Percentiles rank a stretch among this genome's conserved stretches.
These are phyloP conservation scores for Drosophila repletoides DNA, from an alignment of 1,140 invertebrate species.

Conservation along the genomic window DNA sequence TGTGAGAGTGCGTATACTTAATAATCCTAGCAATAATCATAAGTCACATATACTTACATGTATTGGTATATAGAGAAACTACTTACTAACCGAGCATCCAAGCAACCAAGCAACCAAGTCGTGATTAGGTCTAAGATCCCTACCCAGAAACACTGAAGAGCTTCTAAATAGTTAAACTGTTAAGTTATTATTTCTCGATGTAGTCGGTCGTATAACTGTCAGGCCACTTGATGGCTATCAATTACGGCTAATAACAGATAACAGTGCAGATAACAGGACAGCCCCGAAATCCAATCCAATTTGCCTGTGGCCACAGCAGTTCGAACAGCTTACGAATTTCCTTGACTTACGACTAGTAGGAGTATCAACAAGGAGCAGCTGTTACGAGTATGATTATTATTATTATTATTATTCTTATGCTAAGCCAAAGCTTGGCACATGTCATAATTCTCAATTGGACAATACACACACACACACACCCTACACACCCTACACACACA, in stretches of 20 bases:
- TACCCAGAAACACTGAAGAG: constrained; percentile 47
- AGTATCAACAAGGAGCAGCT: not conserved
- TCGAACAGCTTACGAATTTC: constrained; percentile 7
- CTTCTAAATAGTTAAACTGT: constrained; percentile 57
- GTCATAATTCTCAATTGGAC: constrained; percentile 39
- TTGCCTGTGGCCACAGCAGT: constrained; percentile 23
- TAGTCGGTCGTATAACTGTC: not conserved
- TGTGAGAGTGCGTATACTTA: constrained; percentile 54
- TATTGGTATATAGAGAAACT: constrained; percentile 1
- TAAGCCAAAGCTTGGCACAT: constrained; percentile 30
- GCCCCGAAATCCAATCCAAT: not conserved
- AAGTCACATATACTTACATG: constrained; percentile 4
- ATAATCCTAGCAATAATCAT: constrained; percentile 55
- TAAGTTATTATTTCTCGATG: constrained; percentile 22
- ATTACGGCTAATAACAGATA: constrained; percentile 10
- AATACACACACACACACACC: constrained; percentile 17
- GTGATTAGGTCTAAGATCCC: constrained; percentile 78
- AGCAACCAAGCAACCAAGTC: constrained; percentile 42
- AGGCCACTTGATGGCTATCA: constrained; percentile 38
- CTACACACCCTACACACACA: constrained; percentile 4
- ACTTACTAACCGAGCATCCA: constrained; percentile 37
- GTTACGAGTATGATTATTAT: constrained; percentile 19
- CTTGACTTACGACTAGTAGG: too few relatives aligned
- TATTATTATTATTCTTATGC: too few relatives aligned
- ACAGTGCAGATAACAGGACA: too few relatives aligned